phyloP scores from a whole-genome alignment of 2,888 invertebrate species.

The Acronicta leporina region DNA sequence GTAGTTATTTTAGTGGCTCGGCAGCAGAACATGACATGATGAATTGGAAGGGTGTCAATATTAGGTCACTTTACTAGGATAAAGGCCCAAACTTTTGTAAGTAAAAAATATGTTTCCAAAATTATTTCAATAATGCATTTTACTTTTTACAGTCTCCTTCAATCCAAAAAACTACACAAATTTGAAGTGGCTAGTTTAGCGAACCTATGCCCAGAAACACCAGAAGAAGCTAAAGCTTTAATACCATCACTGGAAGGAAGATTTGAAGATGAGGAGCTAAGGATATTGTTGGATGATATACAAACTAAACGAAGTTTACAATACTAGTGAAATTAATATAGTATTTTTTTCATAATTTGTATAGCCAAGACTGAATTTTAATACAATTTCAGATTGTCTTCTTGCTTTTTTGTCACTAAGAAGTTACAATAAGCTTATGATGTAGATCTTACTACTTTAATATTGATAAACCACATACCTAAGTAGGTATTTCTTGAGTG shows the following conservation, averaged over 20 bases:
- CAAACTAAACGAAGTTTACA: constrained; percentile 99
- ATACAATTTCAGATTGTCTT: constrained; percentile 27
- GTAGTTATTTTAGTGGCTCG: too few species aligned
- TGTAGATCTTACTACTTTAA: too few species aligned
- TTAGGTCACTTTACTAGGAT: too few species aligned
- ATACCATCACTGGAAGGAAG: constrained; percentile 99
- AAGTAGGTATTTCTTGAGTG: too few species aligned
- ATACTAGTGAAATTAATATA: constrained; percentile 88
- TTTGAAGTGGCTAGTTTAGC: constrained; percentile 99
- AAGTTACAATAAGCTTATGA: too few species aligned
- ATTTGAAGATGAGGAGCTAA: constrained; percentile 99
- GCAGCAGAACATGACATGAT: too few species aligned
- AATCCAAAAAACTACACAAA: constrained; percentile 98
- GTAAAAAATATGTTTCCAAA: too few species aligned
- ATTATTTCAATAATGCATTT: constrained; percentile 1
- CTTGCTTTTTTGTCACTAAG: constrained; percentile 11
- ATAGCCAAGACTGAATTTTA: constrained; percentile 31
- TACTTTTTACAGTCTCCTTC: constrained; percentile 93
- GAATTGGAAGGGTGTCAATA: too few species aligned
- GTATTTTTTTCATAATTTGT: constrained; percentile 9
- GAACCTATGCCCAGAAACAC: constrained; percentile 99
- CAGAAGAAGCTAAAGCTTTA: constrained; percentile 99
- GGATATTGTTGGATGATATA: constrained; percentile 98
- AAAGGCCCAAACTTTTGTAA: too few species aligned
- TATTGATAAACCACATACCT: too few species aligned